A percentile compares a stretch with the other conserved stretches of the same genome.
Conservation (phyloP, 2,797 vertebrate genomes). For the Natrix natrix region DNA sequence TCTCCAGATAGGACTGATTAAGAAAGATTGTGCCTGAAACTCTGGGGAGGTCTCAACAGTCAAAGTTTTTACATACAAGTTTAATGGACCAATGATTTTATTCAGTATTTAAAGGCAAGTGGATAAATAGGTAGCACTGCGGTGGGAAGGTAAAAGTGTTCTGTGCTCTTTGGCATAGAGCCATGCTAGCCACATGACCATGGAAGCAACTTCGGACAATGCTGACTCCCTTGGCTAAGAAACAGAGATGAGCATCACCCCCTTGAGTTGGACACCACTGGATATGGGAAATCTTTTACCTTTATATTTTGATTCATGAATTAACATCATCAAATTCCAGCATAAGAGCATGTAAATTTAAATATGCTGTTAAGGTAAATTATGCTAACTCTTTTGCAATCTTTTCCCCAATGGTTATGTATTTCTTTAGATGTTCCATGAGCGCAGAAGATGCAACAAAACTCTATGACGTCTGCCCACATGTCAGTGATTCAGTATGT, state of each 20-base stretch:
- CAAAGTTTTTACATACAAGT: neutral
- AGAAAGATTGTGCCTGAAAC: neutral
- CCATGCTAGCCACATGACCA: neutral
- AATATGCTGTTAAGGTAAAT: neutral
- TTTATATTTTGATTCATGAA: neutral
- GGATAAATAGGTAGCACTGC: neutral
- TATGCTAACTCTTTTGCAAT: neutral
- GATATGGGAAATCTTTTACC: neutral
- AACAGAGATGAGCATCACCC: neutral
- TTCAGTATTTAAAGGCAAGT: neutral
- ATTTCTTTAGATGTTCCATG: conserved; percentile 90
- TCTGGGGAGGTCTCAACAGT: neutral
- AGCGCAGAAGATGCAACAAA: conserved; percentile 96
- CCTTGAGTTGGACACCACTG: neutral
- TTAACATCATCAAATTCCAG: neutral
- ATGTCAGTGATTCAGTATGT: conserved; percentile 91
- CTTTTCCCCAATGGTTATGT: neutral
- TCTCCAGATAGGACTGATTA: neutral
- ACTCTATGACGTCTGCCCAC: conserved; percentile 94
- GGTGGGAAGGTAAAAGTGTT: neutral
- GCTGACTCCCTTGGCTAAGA: neutral
- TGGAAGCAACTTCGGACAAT: neutral
- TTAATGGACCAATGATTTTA: neutral
- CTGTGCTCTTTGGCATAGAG: neutral
- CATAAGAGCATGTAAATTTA: neutral